Base-by-base conservation (phyloP, 2,113 vertebrate genomes). In the Cettia cetti region DNA sequence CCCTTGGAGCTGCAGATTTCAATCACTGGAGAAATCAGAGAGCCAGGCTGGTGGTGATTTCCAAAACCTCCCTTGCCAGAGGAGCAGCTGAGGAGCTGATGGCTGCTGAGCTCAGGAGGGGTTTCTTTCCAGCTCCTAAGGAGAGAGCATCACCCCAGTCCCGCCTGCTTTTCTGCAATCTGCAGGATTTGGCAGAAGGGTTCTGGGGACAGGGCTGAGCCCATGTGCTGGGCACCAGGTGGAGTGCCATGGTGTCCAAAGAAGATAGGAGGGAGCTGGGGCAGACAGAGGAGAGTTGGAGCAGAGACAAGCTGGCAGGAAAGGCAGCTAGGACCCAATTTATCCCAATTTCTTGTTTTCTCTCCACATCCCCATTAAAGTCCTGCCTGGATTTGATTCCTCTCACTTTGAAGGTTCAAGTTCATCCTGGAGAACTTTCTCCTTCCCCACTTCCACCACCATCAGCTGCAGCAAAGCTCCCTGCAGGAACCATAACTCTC, bases 401-500 rank as follows among this genome's bases (percentile, higher is more conserved):
- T 76, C 26, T 84, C 42, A 6, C 33, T 10, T 40, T 6, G 31
- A 70, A 79, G 61, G 31, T 13, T 69, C 60, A 57, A 54, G 39
- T 6, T 50, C 66, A 71, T 22, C 61, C 30, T 44, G 53, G 15
- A 92, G 30, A 89, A 85, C 77, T 86, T 93, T 52, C 49, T 35
- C 42, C 61, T 47, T n/a, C 17, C 53, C 9, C 2, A 2, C 4
- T 22, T 59, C 49, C 37, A 13, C 17, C 74, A 70, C 2, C 80
- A 80, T 1, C 70, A 66, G 31, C 82, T 17, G 7, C 75, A 69
- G 70, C 33, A 83, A 84, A 89, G n/a, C 63, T 74, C 39, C 42
- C 37, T 15, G 35, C 44, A 78, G 77, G 65, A 64, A 0, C 35
- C 0, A 0, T 7, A 68, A 50, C 53, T 50, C 50, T 30, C 61